Percentiles rank a stretch among this genome's conserved stretches.
phyloP scores from a whole-genome alignment of 2,797 vertebrate genomes.

The Chaetodon trifasciatus region DNA sequence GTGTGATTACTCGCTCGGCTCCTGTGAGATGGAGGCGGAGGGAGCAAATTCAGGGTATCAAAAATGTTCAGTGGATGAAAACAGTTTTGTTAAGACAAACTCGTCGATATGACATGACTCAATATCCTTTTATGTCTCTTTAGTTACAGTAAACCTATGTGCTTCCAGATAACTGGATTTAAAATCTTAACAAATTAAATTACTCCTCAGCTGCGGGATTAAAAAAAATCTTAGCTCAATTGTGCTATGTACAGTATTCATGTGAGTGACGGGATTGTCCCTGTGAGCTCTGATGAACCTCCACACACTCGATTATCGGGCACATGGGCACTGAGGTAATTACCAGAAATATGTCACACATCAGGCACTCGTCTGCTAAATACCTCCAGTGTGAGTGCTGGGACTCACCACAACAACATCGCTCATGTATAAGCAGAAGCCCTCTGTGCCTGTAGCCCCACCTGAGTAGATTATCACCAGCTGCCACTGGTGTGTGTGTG shows the following conservation, averaged over 20 bases:
- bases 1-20: slow-evolving; percentile 94
- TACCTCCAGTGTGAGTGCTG: background rate
- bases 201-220: no score
- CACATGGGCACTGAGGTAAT: background rate
- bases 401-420: background rate
- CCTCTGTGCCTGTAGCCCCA: background rate
- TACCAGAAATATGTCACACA: background rate
- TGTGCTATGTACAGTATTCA: background rate
- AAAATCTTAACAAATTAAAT: no score
- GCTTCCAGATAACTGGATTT: no score
- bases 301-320: no score
- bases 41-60: background rate
- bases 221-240: background rate
- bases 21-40: slow-evolving; percentile 76
- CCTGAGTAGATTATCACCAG: background rate
- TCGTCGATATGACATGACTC: no score
- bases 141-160: no score
- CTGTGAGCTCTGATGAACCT: background rate
- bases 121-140: no score
- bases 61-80: no score
- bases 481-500: background rate
- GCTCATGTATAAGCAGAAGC: background rate
- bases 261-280: background rate
- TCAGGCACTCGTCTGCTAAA: background rate
- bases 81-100: no score